Evolutionary conservation across 2,888 invertebrate genomes (phyloP).

Genomic region (Caradrina clavipalpis): DNA sequence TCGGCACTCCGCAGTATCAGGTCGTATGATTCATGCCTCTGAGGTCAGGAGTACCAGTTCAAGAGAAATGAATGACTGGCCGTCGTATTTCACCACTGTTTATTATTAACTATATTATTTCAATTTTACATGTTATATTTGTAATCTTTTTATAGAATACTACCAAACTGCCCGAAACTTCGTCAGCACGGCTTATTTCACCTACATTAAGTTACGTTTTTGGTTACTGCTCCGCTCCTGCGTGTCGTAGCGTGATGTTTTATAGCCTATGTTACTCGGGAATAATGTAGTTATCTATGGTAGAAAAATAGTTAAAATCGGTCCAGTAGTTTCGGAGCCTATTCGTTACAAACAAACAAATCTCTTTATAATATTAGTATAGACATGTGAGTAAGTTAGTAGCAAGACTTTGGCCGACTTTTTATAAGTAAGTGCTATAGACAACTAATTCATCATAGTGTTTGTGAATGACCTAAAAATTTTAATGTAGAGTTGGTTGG

Average conservation of each 20-base stretch:
- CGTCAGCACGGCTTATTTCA: no score
- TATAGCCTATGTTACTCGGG: no score
- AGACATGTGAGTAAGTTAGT: constrained; percentile 48
- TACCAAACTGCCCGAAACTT: no score
- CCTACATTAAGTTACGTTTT: no score
- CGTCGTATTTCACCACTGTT: constrained; percentile 66
- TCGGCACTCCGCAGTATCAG: constrained; percentile 67
- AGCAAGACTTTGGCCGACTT: constrained; percentile 33
- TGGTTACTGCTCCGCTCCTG: no score
- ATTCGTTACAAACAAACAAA: no score
- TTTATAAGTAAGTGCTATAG: no score
- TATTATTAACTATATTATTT: constrained; percentile 61
- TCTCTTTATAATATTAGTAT: no score
- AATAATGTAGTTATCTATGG: no score
- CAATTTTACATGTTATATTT: constrained; percentile 41
- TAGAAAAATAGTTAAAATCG: no score
- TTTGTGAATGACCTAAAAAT: not conserved
- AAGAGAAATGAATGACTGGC: constrained; percentile 72
- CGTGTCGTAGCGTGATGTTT: no score
- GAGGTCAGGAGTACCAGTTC: constrained; percentile 85
- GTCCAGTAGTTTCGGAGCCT: no score
- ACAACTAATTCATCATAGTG: not conserved
- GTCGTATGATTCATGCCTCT: constrained; percentile 82
- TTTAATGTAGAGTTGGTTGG: not conserved
- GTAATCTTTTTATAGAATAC: constrained; percentile 48